phyloP scores from a whole-genome alignment of 2,888 invertebrate genomes.

The Aplocera efformata region DNA sequence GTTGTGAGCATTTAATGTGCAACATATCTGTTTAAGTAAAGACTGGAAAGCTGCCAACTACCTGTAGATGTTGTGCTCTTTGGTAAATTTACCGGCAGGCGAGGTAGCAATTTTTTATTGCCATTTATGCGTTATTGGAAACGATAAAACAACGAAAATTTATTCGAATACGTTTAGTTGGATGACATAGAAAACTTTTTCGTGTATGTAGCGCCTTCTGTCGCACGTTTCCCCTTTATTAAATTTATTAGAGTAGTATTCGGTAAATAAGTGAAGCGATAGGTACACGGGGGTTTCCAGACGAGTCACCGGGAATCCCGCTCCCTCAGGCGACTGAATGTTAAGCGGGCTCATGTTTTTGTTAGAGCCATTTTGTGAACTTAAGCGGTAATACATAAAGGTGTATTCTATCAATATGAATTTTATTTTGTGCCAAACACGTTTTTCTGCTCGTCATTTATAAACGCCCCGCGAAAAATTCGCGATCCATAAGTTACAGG shows the following conservation, averaged over 20 bases:
- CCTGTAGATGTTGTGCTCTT: conserved; percentile 66
- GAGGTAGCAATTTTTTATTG: conserved; percentile 43
- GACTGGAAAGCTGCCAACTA: conserved; percentile 71
- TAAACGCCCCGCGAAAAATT: conserved; percentile 10
- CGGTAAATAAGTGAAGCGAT: conserved; percentile 62
- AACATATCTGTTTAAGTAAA: conserved; percentile 59
- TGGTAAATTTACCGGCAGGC: conserved; percentile 49
- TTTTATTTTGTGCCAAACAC: conserved; percentile 13
- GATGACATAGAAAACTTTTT: conserved; percentile 37
- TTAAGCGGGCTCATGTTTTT: conserved; percentile 61
- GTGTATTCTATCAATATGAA: conserved; percentile 25
- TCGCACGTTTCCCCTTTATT: conserved; percentile 64
- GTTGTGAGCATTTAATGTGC: conserved; percentile 49
- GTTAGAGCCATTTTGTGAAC: conserved; percentile 55
- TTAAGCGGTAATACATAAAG: conserved; percentile 32
- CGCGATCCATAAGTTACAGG: conserved; percentile 32
- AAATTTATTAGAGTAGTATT: conserved; percentile 69
- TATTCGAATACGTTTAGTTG: conserved; percentile 31
- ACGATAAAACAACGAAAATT: conserved; percentile 40
- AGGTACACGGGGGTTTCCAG: conserved; percentile 46
- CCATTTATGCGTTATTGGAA: conserved; percentile 41
- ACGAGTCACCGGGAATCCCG: conserved; percentile 61
- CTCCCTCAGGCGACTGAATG: conserved; percentile 48
- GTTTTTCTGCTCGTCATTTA: conserved; percentile 3
- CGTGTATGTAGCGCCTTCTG: conserved; percentile 43